phyloP scores from a whole-genome alignment of 1,140 invertebrate species.

The Heterodera carotae region DNA sequence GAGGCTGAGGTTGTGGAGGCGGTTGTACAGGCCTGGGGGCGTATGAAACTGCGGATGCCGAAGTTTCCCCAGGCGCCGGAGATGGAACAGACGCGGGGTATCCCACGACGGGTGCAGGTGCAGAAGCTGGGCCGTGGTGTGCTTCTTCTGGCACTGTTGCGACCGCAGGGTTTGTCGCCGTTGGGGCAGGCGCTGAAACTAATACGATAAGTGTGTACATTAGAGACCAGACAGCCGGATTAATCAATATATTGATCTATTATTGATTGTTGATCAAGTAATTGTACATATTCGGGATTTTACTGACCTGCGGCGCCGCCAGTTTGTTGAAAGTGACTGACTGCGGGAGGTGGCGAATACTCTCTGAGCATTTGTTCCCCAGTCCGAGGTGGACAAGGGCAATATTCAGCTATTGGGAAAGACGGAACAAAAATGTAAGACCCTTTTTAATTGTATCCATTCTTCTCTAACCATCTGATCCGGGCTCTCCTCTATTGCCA shows the following conservation, averaged over 20 bases:
- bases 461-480: slow-evolving; percentile 15
- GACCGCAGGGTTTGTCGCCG: background rate
- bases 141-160: background rate
- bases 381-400: slow-evolving; percentile 45
- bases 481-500: slow-evolving; percentile 33
- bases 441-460: background rate
- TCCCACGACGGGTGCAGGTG: background rate
- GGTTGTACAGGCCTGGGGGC: background rate
- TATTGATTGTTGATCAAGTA: too few relatives aligned
- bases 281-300: background rate
- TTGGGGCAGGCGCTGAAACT: background rate
- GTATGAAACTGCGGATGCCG: background rate
- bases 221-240: too few relatives aligned
- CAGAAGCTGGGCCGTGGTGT: background rate
- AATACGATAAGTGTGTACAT: too few relatives aligned
- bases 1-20: background rate
- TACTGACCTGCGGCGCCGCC: background rate
- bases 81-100: background rate
- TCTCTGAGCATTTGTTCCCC: slow-evolving; percentile 35
- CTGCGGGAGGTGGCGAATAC: background rate
- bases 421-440: slow-evolving; percentile 8
- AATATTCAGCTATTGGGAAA: slow-evolving; percentile 40
- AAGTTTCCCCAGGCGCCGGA: background rate
- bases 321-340: background rate
- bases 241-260: too few relatives aligned